Evolutionary conservation across 2,113 vertebrate species (phyloP).

Genomic region (Felis chaus): DNA sequence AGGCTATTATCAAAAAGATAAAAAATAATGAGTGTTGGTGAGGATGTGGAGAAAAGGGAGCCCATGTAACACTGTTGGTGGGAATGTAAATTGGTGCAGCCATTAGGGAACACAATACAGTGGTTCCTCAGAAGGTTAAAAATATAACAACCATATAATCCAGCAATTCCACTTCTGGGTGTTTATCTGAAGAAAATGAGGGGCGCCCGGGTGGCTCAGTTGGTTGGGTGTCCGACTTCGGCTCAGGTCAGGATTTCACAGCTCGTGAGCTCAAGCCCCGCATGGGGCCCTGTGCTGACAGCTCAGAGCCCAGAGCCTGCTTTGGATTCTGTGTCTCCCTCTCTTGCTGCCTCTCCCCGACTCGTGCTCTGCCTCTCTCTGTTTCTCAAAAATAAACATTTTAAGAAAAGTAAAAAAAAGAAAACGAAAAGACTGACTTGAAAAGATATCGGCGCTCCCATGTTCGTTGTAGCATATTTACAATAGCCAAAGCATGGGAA

Average conservation of each 20-base stretch:
- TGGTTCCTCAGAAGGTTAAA: not conserved
- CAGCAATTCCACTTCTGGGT: not conserved
- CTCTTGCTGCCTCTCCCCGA: too few relatives aligned
- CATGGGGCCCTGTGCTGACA: too few relatives aligned
- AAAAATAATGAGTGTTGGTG: not conserved
- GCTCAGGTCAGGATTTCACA: too few relatives aligned
- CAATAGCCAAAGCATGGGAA: not conserved
- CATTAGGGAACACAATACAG: not conserved
- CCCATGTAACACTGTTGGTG: not conserved
- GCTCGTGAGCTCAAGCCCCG: too few relatives aligned
- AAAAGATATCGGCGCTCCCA: not conserved
- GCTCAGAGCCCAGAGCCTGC: too few relatives aligned
- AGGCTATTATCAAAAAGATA: not conserved
- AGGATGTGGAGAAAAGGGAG: not conserved
- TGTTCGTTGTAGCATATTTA: not conserved
- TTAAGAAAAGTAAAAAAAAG: not conserved
- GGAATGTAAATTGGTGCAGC: not conserved
- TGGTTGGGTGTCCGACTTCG: too few relatives aligned
- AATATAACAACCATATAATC: not conserved
- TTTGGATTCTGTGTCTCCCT: too few relatives aligned
- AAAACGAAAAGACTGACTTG: not conserved
- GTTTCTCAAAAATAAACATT: too few relatives aligned
- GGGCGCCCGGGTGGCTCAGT: too few relatives aligned
- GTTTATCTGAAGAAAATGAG: not conserved
- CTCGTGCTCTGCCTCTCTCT: too few relatives aligned